Evolutionary conservation across 2,888 invertebrate species (phyloP), one percentile per base, ranked within the genome.

Genomic region (Cryptosula pallasiana): DNA sequence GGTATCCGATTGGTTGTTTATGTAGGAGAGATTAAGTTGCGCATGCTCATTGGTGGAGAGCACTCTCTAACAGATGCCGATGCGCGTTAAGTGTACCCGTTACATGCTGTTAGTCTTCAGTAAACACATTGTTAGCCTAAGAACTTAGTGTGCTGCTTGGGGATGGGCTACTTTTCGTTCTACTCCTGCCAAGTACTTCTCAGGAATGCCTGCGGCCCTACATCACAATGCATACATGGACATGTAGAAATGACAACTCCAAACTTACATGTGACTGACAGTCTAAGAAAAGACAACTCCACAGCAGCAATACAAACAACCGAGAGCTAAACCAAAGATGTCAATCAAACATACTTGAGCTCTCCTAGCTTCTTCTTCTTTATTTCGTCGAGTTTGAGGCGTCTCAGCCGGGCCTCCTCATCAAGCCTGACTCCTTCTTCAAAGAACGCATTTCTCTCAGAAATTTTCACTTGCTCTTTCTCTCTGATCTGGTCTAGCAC

Each of bases 151-250:
- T 1, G 71, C 55, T 36, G 71, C 78, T 72, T 80, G 79, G 55
- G 81, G 80, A 73, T 79, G 79, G 73, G 78, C 78, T 45, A 83
- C 78, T 74, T 84, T 84, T 71, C 83, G 77, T 73, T 85, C 85
- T 70, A 85, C 83, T 76, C 83, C 81, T n/a, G 79, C 77, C 76
- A 85, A 77, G 75, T 84, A 85, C 73, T 84, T 84, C 74, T 84
- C 84, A 45, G 82, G 83, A 63, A 85, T 83, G 35, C 85, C 85
- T 73, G 82, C 83, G 74, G 75, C 74, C 74, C 84, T 84, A 29
- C 9, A 70, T n/a, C n/a, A n/a, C n/a, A n/a, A n/a, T n/a, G n/a
- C n/a, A n/a, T n/a, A n/a, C n/a, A n/a, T n/a, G n/a, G n/a, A n/a
- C n/a, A n/a, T 71, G 36, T 73, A n/a, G 73, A 25, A 58, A 55